phyloP scores from a whole-genome alignment of 2,888 invertebrate genomes.

The Morinoia aosen region DNA sequence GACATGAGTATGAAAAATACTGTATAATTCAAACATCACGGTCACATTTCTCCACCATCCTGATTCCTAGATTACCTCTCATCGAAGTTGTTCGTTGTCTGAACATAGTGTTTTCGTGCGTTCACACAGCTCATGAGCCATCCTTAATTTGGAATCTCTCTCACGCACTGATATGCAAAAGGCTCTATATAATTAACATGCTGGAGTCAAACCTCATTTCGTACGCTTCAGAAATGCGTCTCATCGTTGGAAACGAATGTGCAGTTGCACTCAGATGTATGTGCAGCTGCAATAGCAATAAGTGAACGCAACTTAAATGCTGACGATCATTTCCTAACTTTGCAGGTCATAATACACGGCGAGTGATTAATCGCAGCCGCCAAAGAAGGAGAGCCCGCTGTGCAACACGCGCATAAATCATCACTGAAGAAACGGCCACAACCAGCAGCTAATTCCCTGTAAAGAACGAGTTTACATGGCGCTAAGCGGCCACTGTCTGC shows the following conservation, averaged over 20 bases:
- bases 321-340: background rate
- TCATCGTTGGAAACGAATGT: background rate
- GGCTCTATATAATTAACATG: background rate
- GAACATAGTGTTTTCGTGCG: background rate
- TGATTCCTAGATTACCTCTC: background rate
- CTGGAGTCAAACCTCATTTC: background rate
- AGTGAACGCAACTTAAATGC: background rate
- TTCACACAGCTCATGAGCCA: background rate
- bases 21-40: background rate
- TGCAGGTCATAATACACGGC: background rate
- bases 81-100: background rate
- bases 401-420: background rate
- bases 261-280: background rate
- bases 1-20: background rate
- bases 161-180: background rate
- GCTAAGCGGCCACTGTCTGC: background rate
- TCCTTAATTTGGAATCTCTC: background rate
- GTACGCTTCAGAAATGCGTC: background rate
- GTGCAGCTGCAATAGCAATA: background rate
- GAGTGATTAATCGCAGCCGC: background rate
- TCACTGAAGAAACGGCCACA: background rate
- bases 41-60: background rate
- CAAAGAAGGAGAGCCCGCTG: background rate
- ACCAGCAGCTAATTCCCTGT: background rate
- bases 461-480: slow-evolving; percentile 10